Evolutionary conservation across 2,888 invertebrate genomes (phyloP).

Genomic region (Nomada lathburiana): DNA sequence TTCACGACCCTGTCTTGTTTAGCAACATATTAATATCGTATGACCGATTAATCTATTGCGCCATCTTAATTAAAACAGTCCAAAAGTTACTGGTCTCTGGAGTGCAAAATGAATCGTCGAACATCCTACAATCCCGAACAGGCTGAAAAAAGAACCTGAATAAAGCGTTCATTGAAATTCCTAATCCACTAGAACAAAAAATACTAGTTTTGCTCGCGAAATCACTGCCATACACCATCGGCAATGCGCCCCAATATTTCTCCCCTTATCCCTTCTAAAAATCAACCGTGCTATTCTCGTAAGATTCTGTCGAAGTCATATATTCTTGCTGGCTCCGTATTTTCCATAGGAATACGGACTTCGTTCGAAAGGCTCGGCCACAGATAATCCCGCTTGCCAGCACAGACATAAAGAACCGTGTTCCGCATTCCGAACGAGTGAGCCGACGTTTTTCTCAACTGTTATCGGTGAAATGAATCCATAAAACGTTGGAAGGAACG

Average conservation of each 20-base stretch:
- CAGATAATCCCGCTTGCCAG: constrained; percentile 13
- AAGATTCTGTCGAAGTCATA: not conserved
- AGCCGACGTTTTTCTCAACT: constrained; percentile 15
- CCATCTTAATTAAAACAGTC: no score
- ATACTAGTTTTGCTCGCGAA: not conserved
- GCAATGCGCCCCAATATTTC: not conserved
- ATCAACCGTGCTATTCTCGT: not conserved
- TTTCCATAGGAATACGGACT: constrained; percentile 8
- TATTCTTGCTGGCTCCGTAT: constrained; percentile 6
- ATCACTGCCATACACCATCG: not conserved
- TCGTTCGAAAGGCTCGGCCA: constrained; percentile 4
- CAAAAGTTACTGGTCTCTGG: no score
- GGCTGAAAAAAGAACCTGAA: no score
- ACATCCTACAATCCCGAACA: no score
- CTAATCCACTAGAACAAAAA: no score
- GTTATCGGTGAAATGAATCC: constrained; percentile 23
- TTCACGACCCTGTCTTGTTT: no score
- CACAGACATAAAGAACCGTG: constrained; percentile 16
- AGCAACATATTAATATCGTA: no score
- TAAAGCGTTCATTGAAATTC: not conserved
- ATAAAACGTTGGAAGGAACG: constrained; percentile 2
- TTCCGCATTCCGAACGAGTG: constrained; percentile 11
- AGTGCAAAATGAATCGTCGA: no score
- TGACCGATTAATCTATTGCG: no score
- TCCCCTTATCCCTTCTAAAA: not conserved